Evolutionary conservation across 2,888 invertebrate species (phyloP).

Genomic region (Notocelia uddmanniana): DNA sequence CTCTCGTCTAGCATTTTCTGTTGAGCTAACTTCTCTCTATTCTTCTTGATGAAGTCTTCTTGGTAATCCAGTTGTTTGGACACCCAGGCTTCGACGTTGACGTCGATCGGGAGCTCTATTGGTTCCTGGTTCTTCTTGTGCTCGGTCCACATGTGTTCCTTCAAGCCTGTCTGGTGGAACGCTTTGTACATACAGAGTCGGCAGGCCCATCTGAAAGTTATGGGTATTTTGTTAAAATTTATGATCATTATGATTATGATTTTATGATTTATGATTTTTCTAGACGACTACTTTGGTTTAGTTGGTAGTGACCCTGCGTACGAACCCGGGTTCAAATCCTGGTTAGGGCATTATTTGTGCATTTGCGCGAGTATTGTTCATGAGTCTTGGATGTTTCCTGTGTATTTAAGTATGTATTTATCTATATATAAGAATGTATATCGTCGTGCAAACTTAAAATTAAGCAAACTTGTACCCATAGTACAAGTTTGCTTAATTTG

Average conservation of each 20-base stretch:
- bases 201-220: constrained; percentile 86
- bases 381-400: no score
- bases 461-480: no score
- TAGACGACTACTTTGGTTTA: no score
- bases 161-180: constrained; percentile 82
- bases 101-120: constrained; percentile 72
- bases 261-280: no score
- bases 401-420: no score
- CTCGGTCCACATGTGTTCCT: constrained; percentile 82
- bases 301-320: no score
- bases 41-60: constrained; percentile 59
- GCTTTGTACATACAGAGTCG: constrained; percentile 85
- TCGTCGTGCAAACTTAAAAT: no score
- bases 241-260: background rate
- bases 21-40: constrained; percentile 60
- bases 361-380: no score
- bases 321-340: no score
- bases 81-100: constrained; percentile 84
- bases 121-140: constrained; percentile 73
- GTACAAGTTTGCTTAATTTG: no score
- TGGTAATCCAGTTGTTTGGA: constrained; percentile 67
- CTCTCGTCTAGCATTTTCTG: constrained; percentile 57
- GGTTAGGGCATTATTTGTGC: no score
- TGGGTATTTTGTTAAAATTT: constrained; percentile 27
- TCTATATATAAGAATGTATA: no score